Evolutionary conservation across 1,140 invertebrate species (phyloP).

Genomic region (Penaeus vannamei): DNA sequence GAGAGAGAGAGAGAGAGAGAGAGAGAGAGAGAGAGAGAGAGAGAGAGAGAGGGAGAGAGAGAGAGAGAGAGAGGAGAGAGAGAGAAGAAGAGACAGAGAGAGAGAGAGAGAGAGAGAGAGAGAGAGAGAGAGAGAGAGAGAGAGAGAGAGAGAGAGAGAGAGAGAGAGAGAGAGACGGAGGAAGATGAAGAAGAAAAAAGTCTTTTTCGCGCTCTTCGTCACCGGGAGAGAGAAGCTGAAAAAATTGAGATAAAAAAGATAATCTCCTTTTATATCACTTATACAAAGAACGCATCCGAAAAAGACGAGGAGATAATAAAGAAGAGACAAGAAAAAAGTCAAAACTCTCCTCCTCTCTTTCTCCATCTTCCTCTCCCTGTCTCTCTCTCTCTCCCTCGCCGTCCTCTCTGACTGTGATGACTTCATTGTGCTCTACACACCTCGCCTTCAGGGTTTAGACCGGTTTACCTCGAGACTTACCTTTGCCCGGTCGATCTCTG

Average conservation of each 20-base stretch:
- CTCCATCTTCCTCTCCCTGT: slow-evolving; percentile 30
- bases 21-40: neutral
- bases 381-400: neutral
- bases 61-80: neutral
- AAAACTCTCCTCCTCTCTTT: slow-evolving; percentile 14
- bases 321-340: too few species aligned
- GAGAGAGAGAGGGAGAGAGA: neutral
- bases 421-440: neutral
- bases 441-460: neutral
- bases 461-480: neutral
- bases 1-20: neutral
- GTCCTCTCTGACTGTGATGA: neutral
- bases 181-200: neutral
- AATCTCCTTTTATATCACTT: too few species aligned
- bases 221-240: too few species aligned
- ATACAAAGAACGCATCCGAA: too few species aligned
- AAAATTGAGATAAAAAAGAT: too few species aligned
- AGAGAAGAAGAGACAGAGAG: neutral
- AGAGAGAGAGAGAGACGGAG: neutral
- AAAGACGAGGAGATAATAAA: too few species aligned
- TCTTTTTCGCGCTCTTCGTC: too few species aligned
- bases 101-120: neutral
- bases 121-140: slow-evolving; percentile 3
- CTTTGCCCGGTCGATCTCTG: neutral
- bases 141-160: neutral